Evolutionary conservation across 2,888 invertebrate species (phyloP).

Genomic region (Campaea margaritaria): DNA sequence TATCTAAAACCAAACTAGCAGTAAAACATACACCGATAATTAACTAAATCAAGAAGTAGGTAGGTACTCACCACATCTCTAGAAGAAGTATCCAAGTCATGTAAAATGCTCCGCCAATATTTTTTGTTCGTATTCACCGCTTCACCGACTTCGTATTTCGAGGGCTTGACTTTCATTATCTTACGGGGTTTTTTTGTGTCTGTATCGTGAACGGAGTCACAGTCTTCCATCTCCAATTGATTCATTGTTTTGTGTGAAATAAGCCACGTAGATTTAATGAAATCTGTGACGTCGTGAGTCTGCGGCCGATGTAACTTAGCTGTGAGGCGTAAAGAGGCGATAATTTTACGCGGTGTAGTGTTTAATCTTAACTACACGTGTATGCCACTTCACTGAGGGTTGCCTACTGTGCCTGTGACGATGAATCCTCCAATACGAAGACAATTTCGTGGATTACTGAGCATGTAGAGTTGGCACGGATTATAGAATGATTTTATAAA

Average conservation of each 20-base stretch:
- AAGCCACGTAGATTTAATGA: slow-evolving; percentile 45
- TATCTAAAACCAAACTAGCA: not conserved
- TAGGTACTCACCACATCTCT: slow-evolving; percentile 30
- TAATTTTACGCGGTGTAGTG: not conserved
- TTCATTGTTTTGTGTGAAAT: slow-evolving; percentile 20
- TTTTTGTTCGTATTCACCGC: slow-evolving; percentile 64
- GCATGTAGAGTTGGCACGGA: slow-evolving; percentile 9
- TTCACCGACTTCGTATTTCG: slow-evolving; percentile 61
- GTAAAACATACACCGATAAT: too few relatives aligned
- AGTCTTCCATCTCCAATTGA: slow-evolving; percentile 36
- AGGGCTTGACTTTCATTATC: slow-evolving; percentile 61
- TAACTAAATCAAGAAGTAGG: not conserved
- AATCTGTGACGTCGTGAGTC: not conserved
- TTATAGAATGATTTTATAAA: too few relatives aligned
- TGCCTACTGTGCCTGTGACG: slow-evolving; percentile 19
- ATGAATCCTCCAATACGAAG: slow-evolving; percentile 9
- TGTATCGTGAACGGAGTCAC: slow-evolving; percentile 33
- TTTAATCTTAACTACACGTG: slow-evolving; percentile 8
- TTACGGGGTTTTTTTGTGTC: slow-evolving; percentile 57
- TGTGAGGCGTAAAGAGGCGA: not conserved
- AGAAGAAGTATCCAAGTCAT: slow-evolving; percentile 51
- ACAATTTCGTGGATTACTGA: slow-evolving; percentile 4
- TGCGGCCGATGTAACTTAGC: not conserved
- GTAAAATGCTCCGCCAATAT: slow-evolving; percentile 70
- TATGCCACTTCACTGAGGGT: slow-evolving; percentile 11